Percentiles rank a stretch among this genome's conserved stretches.
Evolutionary conservation across 64 coral and sea anemone species (phyloP).

Genomic region (Dendrophyllia cribrosa): DNA sequence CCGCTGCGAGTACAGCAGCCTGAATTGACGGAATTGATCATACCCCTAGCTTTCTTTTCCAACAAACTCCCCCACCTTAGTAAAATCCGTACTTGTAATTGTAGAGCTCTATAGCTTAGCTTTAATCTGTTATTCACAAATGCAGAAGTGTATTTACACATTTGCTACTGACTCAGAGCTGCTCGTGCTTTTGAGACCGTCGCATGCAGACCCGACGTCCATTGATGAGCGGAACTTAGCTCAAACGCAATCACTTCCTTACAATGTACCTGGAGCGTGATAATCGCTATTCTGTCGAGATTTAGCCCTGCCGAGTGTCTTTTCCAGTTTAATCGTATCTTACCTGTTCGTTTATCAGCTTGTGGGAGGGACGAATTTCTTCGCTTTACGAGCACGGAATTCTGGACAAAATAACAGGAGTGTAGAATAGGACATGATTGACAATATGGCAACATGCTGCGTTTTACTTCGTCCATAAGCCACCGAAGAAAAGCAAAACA

Average conservation of each 20-base stretch:
- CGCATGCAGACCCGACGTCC: background rate
- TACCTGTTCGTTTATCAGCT: conserved; percentile 1
- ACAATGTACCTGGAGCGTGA: background rate
- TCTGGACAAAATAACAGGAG: background rate
- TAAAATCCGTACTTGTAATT: no score
- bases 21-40: no score
- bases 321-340: conserved; percentile 21
- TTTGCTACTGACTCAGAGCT: no score
- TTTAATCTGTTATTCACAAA: no score
- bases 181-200: no score
- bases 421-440: background rate
- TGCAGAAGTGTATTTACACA: no score
- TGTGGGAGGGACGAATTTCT: background rate
- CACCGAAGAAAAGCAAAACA: background rate
- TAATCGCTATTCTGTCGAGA: conserved; percentile 17
- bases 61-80: no score
- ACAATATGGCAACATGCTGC: background rate
- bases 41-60: no score
- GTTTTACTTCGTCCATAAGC: background rate
- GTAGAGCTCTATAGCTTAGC: no score
- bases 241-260: conserved; percentile 34
- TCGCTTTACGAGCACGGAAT: background rate
- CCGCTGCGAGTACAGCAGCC: background rate
- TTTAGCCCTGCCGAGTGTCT: background rate
- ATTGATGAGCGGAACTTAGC: background rate